These are phyloP conservation scores for Acanthisitta chloris DNA, from an alignment of 2,113 vertebrate species.

Conservation along the genomic window DNA sequence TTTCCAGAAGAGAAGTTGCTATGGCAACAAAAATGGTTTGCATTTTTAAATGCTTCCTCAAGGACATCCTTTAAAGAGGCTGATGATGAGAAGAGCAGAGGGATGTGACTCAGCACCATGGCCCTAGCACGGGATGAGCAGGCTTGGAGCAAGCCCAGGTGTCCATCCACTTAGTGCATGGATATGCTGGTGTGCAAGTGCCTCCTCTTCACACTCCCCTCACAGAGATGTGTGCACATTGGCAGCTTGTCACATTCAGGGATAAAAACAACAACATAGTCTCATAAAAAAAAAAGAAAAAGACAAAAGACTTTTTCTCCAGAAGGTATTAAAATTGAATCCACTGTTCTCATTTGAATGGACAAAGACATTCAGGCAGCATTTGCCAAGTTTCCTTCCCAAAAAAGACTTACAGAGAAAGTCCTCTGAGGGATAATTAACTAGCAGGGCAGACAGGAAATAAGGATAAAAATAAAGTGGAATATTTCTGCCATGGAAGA, in stretches of 20 bases:
- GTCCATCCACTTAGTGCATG: background rate
- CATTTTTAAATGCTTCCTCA: background rate
- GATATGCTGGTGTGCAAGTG: background rate
- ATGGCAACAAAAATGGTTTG: background rate
- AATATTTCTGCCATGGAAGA: background rate
- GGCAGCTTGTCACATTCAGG: background rate
- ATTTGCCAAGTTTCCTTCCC: background rate
- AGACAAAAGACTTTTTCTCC: background rate
- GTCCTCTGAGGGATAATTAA: slow-evolving; percentile 30
- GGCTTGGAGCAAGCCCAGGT: background rate
- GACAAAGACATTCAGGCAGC: background rate
- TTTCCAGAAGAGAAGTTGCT: background rate
- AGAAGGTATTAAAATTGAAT: slow-evolving; percentile 21
- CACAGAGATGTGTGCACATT: background rate
- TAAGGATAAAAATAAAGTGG: slow-evolving; percentile 7
- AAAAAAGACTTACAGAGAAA: background rate
- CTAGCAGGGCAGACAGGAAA: slow-evolving; percentile 15
- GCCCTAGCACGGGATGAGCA: background rate
- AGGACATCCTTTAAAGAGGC: background rate
- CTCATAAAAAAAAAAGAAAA: background rate
- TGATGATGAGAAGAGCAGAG: background rate
- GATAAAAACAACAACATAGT: background rate
- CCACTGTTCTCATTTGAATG: slow-evolving; percentile 1
- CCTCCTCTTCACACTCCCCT: background rate
- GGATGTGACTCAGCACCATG: fast-evolving